phyloP scores from a whole-genome alignment of 2,888 invertebrate species.

The Cantharis nigra region DNA sequence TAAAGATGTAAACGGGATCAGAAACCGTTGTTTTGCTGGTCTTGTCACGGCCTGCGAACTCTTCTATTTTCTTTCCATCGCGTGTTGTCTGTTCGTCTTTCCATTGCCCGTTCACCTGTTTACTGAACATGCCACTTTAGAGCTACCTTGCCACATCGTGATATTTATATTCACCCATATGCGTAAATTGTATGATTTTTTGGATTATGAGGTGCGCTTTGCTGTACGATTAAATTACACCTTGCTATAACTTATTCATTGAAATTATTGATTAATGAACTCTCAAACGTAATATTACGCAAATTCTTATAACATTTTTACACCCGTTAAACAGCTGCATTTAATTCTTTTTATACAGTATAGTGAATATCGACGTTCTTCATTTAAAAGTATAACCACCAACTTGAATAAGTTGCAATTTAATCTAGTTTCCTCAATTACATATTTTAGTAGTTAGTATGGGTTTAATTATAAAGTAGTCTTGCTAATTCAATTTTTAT shows the following conservation, averaged over 20 bases:
- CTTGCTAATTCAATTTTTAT: neutral
- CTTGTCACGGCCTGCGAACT: slow-evolving; percentile 36
- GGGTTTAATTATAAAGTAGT: neutral
- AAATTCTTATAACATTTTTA: neutral
- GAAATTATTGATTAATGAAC: slow-evolving; percentile 9
- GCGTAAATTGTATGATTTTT: slow-evolving; percentile 27
- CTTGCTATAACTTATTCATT: slow-evolving; percentile 6
- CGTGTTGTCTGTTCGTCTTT: slow-evolving; percentile 38
- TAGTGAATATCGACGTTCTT: neutral
- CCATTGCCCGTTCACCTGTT: slow-evolving; percentile 34
- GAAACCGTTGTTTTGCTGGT: slow-evolving; percentile 36
- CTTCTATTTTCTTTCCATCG: slow-evolving; percentile 30
- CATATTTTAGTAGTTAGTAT: neutral
- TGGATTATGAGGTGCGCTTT: slow-evolving; percentile 18
- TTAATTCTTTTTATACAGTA: neutral
- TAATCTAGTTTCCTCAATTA: neutral
- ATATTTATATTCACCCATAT: slow-evolving; percentile 36
- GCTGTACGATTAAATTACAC: slow-evolving; percentile 20
- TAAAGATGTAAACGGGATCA: slow-evolving; percentile 31
- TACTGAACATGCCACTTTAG: slow-evolving; percentile 37
- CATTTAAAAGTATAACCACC: neutral
- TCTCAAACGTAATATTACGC: slow-evolving; percentile 8
- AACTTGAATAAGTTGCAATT: neutral
- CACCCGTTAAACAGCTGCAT: neutral
- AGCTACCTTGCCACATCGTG: slow-evolving; percentile 39